Conservation (phyloP, 2,888 invertebrate species). For the Zygogramma bicolorata region DNA sequence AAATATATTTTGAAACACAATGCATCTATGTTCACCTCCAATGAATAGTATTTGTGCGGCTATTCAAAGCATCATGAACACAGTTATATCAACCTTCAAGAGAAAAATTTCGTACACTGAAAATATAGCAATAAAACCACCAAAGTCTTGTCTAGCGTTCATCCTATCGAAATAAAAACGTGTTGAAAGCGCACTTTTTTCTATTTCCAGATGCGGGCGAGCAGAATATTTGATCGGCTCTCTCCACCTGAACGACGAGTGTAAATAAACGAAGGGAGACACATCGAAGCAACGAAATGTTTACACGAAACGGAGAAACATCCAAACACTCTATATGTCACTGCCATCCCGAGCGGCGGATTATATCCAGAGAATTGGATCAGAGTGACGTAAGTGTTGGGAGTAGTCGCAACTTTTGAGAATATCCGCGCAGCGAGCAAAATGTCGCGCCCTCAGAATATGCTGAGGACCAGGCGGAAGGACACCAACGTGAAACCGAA, state of each 20-base stretch:
- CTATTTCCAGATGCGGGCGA: slow-evolving; percentile 43
- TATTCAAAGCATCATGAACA: too few species aligned
- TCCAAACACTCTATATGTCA: slow-evolving; percentile 39
- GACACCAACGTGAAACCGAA: slow-evolving; percentile 92
- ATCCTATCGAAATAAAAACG: neutral
- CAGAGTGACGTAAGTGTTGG: slow-evolving; percentile 7
- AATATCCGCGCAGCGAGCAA: neutral
- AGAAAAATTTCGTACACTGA: too few species aligned
- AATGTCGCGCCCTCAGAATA: slow-evolving; percentile 65
- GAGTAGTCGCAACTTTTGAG: neutral
- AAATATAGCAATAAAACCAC: too few species aligned
- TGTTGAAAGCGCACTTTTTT: slow-evolving; percentile 14
- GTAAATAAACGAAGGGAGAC: slow-evolving; percentile 41
- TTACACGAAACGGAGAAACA: slow-evolving; percentile 30
- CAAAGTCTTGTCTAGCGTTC: too few species aligned
- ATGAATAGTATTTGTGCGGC: too few species aligned
- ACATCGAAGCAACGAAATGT: slow-evolving; percentile 31
- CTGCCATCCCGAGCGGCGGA: slow-evolving; percentile 26
- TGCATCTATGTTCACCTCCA: too few species aligned
- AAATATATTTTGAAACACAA: too few species aligned
- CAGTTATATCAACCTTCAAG: too few species aligned
- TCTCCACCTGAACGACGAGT: slow-evolving; percentile 25
- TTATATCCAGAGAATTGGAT: neutral
- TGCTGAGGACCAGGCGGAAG: slow-evolving; percentile 87
- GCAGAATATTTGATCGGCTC: slow-evolving; percentile 31